Evolutionary conservation across 2,113 vertebrate species (phyloP).

Genomic region (Himantopus leucocephalus): DNA sequence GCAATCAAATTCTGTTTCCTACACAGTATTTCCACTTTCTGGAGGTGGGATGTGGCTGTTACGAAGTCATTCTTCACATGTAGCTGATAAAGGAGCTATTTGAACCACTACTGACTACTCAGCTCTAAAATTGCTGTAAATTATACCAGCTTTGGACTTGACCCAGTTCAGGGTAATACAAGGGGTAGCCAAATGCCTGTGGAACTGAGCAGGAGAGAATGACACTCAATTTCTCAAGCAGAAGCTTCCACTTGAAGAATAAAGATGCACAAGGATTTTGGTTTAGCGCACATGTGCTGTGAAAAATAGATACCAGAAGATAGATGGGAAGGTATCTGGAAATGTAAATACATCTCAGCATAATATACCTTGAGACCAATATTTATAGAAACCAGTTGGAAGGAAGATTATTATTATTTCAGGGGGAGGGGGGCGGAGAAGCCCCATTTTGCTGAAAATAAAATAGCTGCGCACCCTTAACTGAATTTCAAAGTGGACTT

Average conservation of each 20-base stretch:
- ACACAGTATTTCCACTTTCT: neutral
- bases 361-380: neutral
- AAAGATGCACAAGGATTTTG: neutral
- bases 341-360: neutral
- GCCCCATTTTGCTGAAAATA: neutral
- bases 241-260: neutral
- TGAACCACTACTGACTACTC: neutral
- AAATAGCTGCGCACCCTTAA: neutral
- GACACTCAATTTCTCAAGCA: neutral
- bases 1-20: neutral
- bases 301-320: neutral
- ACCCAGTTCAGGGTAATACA: neutral
- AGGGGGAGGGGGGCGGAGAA: neutral
- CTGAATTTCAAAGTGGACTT: neutral
- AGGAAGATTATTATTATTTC: neutral
- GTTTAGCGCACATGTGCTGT: neutral
- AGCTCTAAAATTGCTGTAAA: neutral
- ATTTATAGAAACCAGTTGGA: neutral
- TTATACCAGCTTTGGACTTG: neutral
- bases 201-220: neutral
- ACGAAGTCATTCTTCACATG: neutral
- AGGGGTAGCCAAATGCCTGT: neutral
- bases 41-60: neutral
- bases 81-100: neutral
- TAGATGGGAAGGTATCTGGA: neutral